phyloP scores from a whole-genome alignment of 2,113 vertebrate genomes.

The Stigmatopora argus region DNA sequence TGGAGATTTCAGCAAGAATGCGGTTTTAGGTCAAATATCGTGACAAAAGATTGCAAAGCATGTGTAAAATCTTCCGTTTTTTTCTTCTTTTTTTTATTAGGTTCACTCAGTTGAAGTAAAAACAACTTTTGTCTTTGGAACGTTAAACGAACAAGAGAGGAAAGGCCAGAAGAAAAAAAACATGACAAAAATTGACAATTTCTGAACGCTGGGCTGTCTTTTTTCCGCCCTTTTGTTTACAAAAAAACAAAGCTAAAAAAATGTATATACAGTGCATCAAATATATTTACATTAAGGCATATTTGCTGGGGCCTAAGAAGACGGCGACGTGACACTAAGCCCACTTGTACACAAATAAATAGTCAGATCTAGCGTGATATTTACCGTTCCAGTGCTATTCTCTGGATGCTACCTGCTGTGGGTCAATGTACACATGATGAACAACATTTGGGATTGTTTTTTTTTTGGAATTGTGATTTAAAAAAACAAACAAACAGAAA shows the following conservation, averaged over 20 bases:
- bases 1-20: not conserved
- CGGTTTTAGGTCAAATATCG: slow-evolving; percentile 16
- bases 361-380: slow-evolving; percentile 62
- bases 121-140: slow-evolving; percentile 73
- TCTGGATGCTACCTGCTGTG: slow-evolving; percentile 61
- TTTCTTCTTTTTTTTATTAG: slow-evolving; percentile 73
- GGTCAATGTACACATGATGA: slow-evolving; percentile 36
- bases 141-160: slow-evolving; percentile 62
- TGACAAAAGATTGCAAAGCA: slow-evolving; percentile 2
- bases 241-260: slow-evolving; percentile 54
- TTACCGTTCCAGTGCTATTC: slow-evolving; percentile 63
- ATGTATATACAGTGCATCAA: slow-evolving; percentile 71
- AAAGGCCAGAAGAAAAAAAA: slow-evolving; percentile 64
- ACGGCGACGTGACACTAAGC: slow-evolving; percentile 56
- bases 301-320: slow-evolving; percentile 65
- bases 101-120: slow-evolving; percentile 73
- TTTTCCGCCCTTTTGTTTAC: slow-evolving; percentile 62
- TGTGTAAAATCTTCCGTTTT: slow-evolving; percentile 62
- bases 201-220: slow-evolving; percentile 55
- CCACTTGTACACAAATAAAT: slow-evolving; percentile 72
- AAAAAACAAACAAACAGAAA: slow-evolving; percentile 18
- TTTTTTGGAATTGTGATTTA: not conserved
- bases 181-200: slow-evolving; percentile 61
- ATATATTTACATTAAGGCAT: slow-evolving; percentile 78
- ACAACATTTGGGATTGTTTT: not conserved